Conservation (phyloP, 2,888 invertebrate genomes). For the Acanthopleura granulata region DNA sequence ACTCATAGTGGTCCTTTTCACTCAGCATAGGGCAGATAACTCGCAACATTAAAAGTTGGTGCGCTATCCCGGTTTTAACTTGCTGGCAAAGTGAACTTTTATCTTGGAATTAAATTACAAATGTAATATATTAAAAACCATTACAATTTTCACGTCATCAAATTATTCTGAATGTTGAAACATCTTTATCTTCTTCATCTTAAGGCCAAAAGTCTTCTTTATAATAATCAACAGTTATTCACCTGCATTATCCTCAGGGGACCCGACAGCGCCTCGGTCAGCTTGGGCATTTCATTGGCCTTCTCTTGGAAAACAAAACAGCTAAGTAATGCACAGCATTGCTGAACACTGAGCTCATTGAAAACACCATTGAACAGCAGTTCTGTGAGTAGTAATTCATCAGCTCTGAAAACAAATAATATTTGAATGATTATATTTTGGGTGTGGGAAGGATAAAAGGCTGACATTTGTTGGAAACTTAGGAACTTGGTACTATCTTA, state of each 20-base stretch:
- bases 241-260: slow-evolving; percentile 90
- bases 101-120: too few relatives aligned
- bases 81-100: too few relatives aligned
- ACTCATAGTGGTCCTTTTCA: too few relatives aligned
- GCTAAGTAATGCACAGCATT: slow-evolving; percentile 74
- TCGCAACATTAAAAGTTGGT: too few relatives aligned
- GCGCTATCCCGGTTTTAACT: too few relatives aligned
- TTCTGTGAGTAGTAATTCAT: slow-evolving; percentile 96
- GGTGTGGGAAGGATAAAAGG: neutral
- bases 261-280: slow-evolving; percentile 88
- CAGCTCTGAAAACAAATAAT: slow-evolving; percentile 74
- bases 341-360: slow-evolving; percentile 80
- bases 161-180: too few relatives aligned
- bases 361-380: slow-evolving; percentile 98
- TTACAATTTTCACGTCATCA: too few relatives aligned
- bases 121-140: too few relatives aligned
- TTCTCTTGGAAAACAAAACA: slow-evolving; percentile 80
- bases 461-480: neutral
- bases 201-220: too few relatives aligned
- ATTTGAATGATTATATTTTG: neutral
- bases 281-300: slow-evolving; percentile 82
- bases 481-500: neutral
- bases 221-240: too few relatives aligned
- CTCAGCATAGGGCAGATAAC: too few relatives aligned
- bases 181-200: too few relatives aligned